phyloP scores from a whole-genome alignment of 2,113 vertebrate species.

The Pseudorhombus dupliciocellatus region DNA sequence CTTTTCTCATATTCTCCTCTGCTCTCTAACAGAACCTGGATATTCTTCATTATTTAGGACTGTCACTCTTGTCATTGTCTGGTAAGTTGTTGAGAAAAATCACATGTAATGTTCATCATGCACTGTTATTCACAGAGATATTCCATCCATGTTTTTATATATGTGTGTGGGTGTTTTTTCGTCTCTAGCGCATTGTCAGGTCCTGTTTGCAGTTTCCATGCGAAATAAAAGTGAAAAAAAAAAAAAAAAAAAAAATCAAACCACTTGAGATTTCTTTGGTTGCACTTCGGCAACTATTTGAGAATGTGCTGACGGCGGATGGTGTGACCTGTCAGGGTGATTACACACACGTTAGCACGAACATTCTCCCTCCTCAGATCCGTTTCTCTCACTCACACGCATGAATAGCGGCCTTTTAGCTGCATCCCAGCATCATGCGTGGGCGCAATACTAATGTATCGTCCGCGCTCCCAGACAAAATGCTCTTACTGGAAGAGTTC shows the following conservation, averaged over 20 bases:
- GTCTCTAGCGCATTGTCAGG: slow-evolving; percentile 45
- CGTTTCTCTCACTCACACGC: slow-evolving; percentile 38
- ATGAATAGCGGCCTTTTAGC: slow-evolving; percentile 72
- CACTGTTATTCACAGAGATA: slow-evolving; percentile 11
- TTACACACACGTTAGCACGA: slow-evolving; percentile 36
- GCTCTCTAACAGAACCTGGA: slow-evolving; percentile 18
- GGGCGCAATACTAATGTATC: slow-evolving; percentile 78
- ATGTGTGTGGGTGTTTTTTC: too few relatives aligned
- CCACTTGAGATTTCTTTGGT: neutral
- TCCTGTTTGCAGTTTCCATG: slow-evolving; percentile 19
- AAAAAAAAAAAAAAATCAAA: slow-evolving; percentile 3
- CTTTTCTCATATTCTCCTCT: neutral
- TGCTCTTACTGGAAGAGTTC: slow-evolving; percentile 36
- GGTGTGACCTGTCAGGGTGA: slow-evolving; percentile 49
- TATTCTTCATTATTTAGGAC: slow-evolving; percentile 16
- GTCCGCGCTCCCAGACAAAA: slow-evolving; percentile 53
- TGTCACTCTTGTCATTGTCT: slow-evolving; percentile 17
- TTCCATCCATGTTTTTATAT: slow-evolving; percentile 6
- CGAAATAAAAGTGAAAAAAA: slow-evolving; percentile 20
- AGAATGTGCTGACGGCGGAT: slow-evolving; percentile 15
- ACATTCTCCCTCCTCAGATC: slow-evolving; percentile 37
- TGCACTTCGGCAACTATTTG: neutral
- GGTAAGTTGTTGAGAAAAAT: slow-evolving; percentile 29
- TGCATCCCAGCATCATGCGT: slow-evolving; percentile 63
- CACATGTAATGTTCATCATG: neutral